Evolutionary conservation across 2,113 vertebrate genomes (phyloP), one percentile per base, ranked within the genome.

Genomic region (Microcebus ravelobensis): DNA sequence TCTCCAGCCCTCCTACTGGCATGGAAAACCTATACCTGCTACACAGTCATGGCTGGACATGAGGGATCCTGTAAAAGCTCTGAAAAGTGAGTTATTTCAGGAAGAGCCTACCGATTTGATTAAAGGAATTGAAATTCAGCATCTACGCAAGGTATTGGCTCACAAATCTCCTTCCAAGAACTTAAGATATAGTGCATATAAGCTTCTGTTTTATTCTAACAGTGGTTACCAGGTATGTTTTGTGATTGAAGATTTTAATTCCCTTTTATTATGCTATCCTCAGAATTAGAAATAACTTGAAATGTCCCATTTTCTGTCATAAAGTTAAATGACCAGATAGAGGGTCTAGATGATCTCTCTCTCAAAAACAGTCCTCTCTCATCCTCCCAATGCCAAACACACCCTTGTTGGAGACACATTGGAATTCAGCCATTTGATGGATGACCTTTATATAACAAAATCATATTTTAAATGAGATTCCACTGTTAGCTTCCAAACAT

Each of bases 41-140:
- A 94, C 98, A 59, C 88, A 98, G 7, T 98, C 99, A 70, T 99
- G 99, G 2, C 98, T 99, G 76, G 98, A 99, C 36, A 98, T 99
- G 71, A 99, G 99, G 25, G 98, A 99, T 80, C 98, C 99, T 0
- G 99, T 99, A 96, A 99, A 99, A 90, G 97, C 98, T 6, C 85
- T 98, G 82, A 99, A 99, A 97, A 98, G 98, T 29, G 98, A 99
- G 87, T 99, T 99, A 84, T 98, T 99, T 6, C 99, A 99, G 96
- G 99, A 99, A n/a, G 99, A 99, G n/a, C 99, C 99, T 3, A 96
- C 98, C 0, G 98, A 99, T 82, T 98, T 99, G 0, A 98, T 99
- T 34, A 99, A 99, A 0, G 99, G 99, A 81, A 97, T 99, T 97
- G 99, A 99, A 98, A 99, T 99, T 91, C 99, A 99, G 95, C 99